Evolutionary conservation across 2,888 invertebrate species (phyloP).

Genomic region (Pachymerium ferrugineum): DNA sequence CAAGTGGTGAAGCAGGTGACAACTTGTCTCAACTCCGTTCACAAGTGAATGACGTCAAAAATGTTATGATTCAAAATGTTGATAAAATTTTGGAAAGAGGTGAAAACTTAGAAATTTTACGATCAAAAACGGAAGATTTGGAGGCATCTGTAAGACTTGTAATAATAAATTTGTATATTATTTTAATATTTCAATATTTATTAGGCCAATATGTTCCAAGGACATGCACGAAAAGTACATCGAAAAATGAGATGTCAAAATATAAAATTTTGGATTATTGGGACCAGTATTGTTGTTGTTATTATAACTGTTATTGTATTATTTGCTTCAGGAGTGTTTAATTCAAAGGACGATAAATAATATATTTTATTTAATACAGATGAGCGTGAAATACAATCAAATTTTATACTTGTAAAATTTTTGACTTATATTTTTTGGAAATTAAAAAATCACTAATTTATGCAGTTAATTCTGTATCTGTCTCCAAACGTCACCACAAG

Average conservation of each 20-base stretch:
- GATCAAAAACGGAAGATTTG: background rate
- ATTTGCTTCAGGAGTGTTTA: background rate
- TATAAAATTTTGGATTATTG: background rate
- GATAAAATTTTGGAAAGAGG: conserved; percentile 32
- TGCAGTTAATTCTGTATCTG: too few species aligned
- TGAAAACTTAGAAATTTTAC: conserved; percentile 16
- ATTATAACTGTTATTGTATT: background rate
- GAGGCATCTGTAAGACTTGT: background rate
- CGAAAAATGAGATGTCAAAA: conserved; percentile 10
- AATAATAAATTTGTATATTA: background rate
- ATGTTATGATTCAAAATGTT: conserved; percentile 30
- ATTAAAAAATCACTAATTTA: too few species aligned
- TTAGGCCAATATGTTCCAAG: background rate
- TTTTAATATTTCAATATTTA: background rate
- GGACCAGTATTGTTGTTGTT: background rate
- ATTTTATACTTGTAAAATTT: too few species aligned
- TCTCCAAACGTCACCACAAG: too few species aligned
- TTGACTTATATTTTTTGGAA: too few species aligned
- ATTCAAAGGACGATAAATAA: background rate
- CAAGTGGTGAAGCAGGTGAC: background rate
- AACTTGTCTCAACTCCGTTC: background rate
- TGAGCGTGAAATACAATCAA: too few species aligned
- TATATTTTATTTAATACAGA: too few species aligned
- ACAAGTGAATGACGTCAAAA: conserved; percentile 32
- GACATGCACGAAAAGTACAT: background rate